Evolutionary conservation across 2,797 vertebrate species (phyloP).

Genomic region (Chanos chanos): DNA sequence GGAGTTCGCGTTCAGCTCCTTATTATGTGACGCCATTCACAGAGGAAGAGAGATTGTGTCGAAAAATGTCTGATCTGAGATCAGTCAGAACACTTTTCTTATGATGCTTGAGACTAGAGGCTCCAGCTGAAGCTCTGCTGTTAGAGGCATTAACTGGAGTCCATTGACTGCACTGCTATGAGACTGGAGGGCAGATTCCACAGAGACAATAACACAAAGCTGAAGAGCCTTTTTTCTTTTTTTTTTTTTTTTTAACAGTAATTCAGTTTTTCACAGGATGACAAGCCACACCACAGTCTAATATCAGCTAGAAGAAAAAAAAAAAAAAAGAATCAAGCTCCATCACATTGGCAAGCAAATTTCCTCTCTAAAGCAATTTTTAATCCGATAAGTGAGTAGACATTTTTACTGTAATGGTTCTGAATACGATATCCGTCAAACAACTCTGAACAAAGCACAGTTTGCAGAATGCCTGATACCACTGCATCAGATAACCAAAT

Average conservation of each 20-base stretch:
- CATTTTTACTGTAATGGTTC: constrained; percentile 75
- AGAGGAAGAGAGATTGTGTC: no score
- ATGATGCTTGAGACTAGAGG: no score
- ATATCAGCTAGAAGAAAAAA: constrained; percentile 62
- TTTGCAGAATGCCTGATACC: constrained; percentile 50
- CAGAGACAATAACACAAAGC: constrained; percentile 39
- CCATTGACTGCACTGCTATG: no score
- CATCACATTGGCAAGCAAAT: constrained; percentile 65
- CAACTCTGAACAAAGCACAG: constrained; percentile 67
- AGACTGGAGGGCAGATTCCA: constrained; percentile 17
- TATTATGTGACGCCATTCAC: no score
- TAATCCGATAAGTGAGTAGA: constrained; percentile 75
- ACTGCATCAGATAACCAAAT: constrained; percentile 63
- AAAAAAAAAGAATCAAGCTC: constrained; percentile 66
- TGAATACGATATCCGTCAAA: constrained; percentile 75
- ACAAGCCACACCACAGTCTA: constrained; percentile 71
- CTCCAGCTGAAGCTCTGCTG: no score
- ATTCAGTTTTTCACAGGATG: constrained; percentile 58
- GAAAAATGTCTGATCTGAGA: no score
- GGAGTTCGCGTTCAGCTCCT: no score
- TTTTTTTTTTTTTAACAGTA: no score
- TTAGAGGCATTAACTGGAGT: no score
- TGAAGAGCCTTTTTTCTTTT: constrained; percentile 47
- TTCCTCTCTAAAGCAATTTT: constrained; percentile 77
- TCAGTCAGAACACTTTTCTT: no score